Evolutionary conservation across 1,140 invertebrate species (phyloP), one percentile per base, ranked within the genome.

Genomic region (Hestina assimilis): DNA sequence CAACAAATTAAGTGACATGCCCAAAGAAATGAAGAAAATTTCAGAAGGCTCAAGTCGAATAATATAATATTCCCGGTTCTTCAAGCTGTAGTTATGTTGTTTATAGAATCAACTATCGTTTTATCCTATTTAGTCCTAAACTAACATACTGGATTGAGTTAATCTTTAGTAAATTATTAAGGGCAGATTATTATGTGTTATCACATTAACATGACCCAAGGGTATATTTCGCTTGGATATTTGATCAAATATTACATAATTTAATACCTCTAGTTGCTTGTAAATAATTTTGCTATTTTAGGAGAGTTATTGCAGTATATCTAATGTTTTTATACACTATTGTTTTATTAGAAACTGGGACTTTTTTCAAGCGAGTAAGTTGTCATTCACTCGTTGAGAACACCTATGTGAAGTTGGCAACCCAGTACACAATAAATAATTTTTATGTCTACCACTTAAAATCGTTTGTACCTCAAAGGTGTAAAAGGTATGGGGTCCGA

Each of bases 41-140:
- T n/a, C n/a, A n/a, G n/a, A n/a, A n/a, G n/a, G n/a, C n/a, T n/a
- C n/a, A n/a, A n/a, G n/a, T n/a, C n/a, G n/a, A n/a, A n/a, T n/a
- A 29, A 29, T 9, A 29, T 26, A 26, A 26, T 26, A 26, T 26
- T 26, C 24, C 24, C 9, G 24, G 4, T 9, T 26, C 24, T 9
- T 26, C 24, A 26, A 26, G 24, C 24, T 5, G 24, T 3, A 23
- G 7, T 21, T 21, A 42, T 23, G 12, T 21, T 24, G n/a, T 42
- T 42, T 42, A 23, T 23, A 21, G n/a, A 35, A 15, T 20, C 31
- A 4, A 38, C 20, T 21, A 20, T 35, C 19, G 6, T 2, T 20
- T 50, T 38, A 38, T 50, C 8, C 15, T 24, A 38, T 43, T 43
- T 31, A 42, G 50, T 53, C 26, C 50, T 43, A n/a, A 31, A 42